Evolutionary conservation across 2,797 vertebrate genomes (phyloP).

Genomic region (Eidolon dupreanum): DNA sequence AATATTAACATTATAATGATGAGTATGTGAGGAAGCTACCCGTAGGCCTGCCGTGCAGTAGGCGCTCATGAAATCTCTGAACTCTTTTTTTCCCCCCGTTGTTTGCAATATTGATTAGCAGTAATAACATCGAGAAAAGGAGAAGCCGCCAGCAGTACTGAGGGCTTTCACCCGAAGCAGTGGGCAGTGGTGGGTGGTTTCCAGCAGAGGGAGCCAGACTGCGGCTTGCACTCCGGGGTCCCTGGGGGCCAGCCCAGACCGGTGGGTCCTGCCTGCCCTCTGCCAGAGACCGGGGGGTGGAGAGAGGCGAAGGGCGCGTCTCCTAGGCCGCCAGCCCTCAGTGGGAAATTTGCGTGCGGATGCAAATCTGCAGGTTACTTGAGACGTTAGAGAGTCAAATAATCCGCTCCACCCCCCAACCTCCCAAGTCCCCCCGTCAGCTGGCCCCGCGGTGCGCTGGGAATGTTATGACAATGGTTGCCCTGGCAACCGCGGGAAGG

Average conservation of each 20-base stretch:
- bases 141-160: fast-evolving
- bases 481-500: conserved; percentile 70
- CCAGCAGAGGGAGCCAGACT: background rate
- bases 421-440: conserved; percentile 19
- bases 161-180: background rate
- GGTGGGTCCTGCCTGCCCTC: background rate
- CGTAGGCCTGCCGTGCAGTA: too few relatives aligned
- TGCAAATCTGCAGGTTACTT: conserved; percentile 40
- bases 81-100: background rate
- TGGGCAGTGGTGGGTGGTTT: background rate
- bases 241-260: background rate
- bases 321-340: background rate
- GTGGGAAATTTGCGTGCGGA: conserved; percentile 24
- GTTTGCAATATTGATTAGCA: background rate
- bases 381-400: conserved; percentile 54
- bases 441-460: background rate
- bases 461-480: conserved; percentile 73
- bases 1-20: background rate
- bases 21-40: background rate
- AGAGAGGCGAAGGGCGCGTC: background rate
- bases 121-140: background rate
- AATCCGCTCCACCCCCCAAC: background rate
- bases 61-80: background rate
- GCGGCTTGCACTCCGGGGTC: background rate
- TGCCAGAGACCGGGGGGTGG: too few relatives aligned